Conservation (phyloP, 2,797 vertebrate genomes). For the Lepilemur ruficaudatus region DNA sequence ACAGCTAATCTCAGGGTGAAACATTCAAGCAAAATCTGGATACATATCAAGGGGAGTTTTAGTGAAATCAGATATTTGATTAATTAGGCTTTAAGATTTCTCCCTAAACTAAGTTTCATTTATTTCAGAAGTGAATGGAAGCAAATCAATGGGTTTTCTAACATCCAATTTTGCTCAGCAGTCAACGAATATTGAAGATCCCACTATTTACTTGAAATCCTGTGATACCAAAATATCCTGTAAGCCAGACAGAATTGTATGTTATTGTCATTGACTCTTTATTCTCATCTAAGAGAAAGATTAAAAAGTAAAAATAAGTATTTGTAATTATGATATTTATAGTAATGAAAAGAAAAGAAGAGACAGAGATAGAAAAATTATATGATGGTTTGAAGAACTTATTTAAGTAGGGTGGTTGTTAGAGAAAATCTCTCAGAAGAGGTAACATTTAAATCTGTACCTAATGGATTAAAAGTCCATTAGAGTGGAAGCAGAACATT, state of each 20-base stretch:
- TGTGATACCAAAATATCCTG: not conserved
- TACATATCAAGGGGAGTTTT: not conserved
- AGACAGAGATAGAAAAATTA: not conserved
- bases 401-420: not conserved
- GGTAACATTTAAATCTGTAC: not conserved
- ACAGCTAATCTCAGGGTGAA: not conserved
- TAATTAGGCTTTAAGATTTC: not conserved
- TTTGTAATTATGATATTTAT: not conserved
- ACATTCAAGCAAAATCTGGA: not conserved
- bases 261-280: not conserved
- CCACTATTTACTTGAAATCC: not conserved
- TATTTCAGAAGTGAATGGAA: not conserved
- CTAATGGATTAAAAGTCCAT: not conserved
- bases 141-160: not conserved
- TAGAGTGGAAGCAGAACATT: not conserved
- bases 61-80: not conserved
- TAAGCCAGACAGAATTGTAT: not conserved
- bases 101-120: not conserved
- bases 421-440: not conserved
- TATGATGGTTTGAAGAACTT: not conserved
- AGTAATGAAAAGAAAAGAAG: not conserved
- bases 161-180: not conserved
- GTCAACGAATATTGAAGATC: not conserved
- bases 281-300: not conserved
- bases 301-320: not conserved